Base-by-base conservation (phyloP, 2,888 invertebrate species). In the Caenorhabditis plicata region DNA sequence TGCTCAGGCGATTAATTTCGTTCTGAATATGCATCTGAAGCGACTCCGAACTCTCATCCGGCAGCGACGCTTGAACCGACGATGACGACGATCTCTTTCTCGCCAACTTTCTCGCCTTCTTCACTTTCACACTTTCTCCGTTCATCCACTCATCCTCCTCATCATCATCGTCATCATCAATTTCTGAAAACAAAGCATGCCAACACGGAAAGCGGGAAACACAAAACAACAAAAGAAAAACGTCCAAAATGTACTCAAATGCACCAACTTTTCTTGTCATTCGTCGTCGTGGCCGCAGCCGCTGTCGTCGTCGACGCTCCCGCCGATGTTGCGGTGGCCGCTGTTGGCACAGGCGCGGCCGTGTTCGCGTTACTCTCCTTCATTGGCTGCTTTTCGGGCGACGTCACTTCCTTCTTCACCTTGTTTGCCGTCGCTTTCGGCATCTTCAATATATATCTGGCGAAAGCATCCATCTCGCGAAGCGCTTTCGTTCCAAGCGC, bases 401-500 rank as follows among this genome's bases (percentile, higher is more conserved):
- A 20, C 20, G 20, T 8, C 4, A 4, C 19, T 38, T 7, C 20
- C 22, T 22, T 38, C 22, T 11, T 38, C 11, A 13, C 22, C 38
- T 7, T 9, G 17, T 35, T 26, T 1, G 25, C 15, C 2, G 33
- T 23, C 4, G n/a, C 4, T 8, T 29, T 39, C 26, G 39, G 39
- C 1, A 43, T 15, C 15, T 38, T 39, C 25, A 51, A 15, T 2
- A 53, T 26, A 0, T 49, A 40, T 19, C 33, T 40, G 17, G 50
- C 46, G 23, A 53, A 60, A 4, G 60, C 60, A 3, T 45, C 45
- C 60, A 60, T 60, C 29, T 98, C 96, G 75, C 96, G 87, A 74
- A 98, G 86, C 60, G 98, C 98, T 73, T 95, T 94, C 67, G 96
- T 95, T 84, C 96, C 96, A 77, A 99, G 85, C 33, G 95, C 96